These are phyloP conservation scores for Xiphophorus couchianus DNA, from an alignment of 2,113 vertebrate species.

Conservation along the genomic window DNA sequence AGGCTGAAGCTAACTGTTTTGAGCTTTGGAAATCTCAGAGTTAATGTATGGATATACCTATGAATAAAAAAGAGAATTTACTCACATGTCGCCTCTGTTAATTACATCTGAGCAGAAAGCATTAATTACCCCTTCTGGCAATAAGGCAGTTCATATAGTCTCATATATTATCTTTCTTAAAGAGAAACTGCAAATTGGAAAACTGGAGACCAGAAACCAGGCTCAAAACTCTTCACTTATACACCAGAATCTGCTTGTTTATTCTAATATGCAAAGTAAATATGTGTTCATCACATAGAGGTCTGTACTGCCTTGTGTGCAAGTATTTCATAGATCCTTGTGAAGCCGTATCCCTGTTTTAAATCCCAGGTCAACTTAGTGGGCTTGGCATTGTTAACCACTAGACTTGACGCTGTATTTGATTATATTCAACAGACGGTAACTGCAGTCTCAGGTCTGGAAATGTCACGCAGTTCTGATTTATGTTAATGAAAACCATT, in stretches of 20 bases:
- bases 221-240: background rate
- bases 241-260: background rate
- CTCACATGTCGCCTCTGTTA: too few relatives aligned
- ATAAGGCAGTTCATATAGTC: background rate
- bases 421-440: constrained; percentile 66
- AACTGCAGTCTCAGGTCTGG: constrained; percentile 39
- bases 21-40: background rate
- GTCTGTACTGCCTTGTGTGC: background rate
- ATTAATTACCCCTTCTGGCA: background rate
- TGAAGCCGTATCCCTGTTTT: constrained; percentile 2
- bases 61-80: too few relatives aligned
- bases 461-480: constrained; percentile 67
- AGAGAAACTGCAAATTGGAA: background rate
- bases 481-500: constrained; percentile 78
- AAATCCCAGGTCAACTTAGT: constrained; percentile 38
- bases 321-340: constrained; percentile 3
- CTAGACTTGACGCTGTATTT: constrained; percentile 42
- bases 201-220: background rate
- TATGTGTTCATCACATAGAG: background rate
- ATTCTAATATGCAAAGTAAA: background rate
- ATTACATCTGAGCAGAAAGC: too few relatives aligned
- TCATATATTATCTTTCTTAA: background rate
- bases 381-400: constrained; percentile 55
- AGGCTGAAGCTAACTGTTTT: background rate
- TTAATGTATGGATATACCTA: too few relatives aligned